A percentile compares a stretch with the other conserved stretches of the same genome.
These are phyloP conservation scores for Plutomurus gul DNA, from an alignment of 1,140 invertebrate species.

Conservation along the genomic window DNA sequence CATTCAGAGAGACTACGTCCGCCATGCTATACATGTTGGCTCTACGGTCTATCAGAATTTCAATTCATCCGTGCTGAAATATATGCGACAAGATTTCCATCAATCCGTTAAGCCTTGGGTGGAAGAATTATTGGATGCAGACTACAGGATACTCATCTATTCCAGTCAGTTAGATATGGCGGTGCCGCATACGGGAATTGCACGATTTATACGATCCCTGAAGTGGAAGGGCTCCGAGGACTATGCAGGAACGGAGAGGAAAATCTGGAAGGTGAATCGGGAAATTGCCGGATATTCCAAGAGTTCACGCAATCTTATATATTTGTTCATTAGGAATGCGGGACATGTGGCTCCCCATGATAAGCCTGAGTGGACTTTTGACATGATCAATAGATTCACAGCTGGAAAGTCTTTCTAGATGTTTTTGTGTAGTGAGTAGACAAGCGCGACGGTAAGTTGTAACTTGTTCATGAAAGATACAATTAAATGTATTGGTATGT, in stretches of 20 bases:
- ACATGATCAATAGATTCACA: conserved; percentile 63
- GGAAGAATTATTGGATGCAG: conserved; percentile 51
- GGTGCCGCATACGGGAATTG: conserved; percentile 61
- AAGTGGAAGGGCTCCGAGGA: conserved; percentile 57
- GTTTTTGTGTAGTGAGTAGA: too few relatives aligned
- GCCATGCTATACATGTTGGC: conserved; percentile 62
- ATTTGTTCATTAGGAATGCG: conserved; percentile 60
- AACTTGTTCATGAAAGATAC: too few relatives aligned
- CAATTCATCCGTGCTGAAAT: conserved; percentile 37
- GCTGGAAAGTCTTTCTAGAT: conserved; percentile 38
- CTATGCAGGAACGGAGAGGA: conserved; percentile 33
- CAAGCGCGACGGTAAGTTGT: too few relatives aligned
- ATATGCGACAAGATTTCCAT: conserved; percentile 42
- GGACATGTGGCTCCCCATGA: conserved; percentile 64
- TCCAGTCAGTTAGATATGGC: conserved; percentile 56
- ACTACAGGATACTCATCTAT: conserved; percentile 56
- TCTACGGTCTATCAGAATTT: conserved; percentile 53
- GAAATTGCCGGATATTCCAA: conserved; percentile 63
- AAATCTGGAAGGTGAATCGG: conserved; percentile 37
- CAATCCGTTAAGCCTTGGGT: conserved; percentile 42
- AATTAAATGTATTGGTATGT: too few relatives aligned
- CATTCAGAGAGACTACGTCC: conserved; percentile 57
- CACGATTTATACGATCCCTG: conserved; percentile 59
- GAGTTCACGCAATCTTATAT: conserved; percentile 59
- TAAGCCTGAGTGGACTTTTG: conserved; percentile 61